Evolutionary conservation across 2,888 invertebrate genomes (phyloP), one percentile per base, ranked within the genome.

Genomic region (Omphaloscelis lunosa): DNA sequence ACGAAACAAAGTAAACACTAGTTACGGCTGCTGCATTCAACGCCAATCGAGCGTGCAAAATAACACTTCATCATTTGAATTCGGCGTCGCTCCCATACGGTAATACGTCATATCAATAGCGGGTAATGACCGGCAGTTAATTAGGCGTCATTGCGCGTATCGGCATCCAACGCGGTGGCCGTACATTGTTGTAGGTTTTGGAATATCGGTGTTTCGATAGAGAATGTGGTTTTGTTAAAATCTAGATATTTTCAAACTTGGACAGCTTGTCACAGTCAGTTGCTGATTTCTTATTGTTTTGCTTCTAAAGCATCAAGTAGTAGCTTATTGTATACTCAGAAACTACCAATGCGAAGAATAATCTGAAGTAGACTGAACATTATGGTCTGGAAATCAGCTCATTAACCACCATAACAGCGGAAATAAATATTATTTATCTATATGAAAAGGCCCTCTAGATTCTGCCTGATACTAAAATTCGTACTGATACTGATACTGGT

Each of bases 91-190:
- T 74, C 74, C 80, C 78, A 75, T 81, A 77, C 88, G 87, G 66
- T 84, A 82, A 84, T 89, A 85, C 76, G 87, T 84, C 89, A 87
- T 87, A 87, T 87, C 87, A 87, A 89, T 85, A 83, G 85, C 75
- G 77, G 75, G 75, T 87, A 85, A 87, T 87, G 89, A 87, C 77
- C 85, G 76, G 67, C 75, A 85, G 89, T 81, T 87, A 89, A 89
- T 89, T 86, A 89, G 88, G 86, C 79, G 80, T 84, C 84, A 89
- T 84, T 87, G 80, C 72, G 70, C 75, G 73, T 89, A 88, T 84
- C 89, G 90, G 88, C 83, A 84, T 91, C 83, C 83, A 90, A 90
- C 90, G 84, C 71, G 75, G 81, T 89, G 87, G 69, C 75, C 63
- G 83, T 90, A 91, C 85, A 87, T 53, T 70, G 72, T 79, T 61